A percentile compares a stretch with the other conserved stretches of the same genome.
Conservation (phyloP, 2,888 invertebrate species). For the Dicycla oo region DNA sequence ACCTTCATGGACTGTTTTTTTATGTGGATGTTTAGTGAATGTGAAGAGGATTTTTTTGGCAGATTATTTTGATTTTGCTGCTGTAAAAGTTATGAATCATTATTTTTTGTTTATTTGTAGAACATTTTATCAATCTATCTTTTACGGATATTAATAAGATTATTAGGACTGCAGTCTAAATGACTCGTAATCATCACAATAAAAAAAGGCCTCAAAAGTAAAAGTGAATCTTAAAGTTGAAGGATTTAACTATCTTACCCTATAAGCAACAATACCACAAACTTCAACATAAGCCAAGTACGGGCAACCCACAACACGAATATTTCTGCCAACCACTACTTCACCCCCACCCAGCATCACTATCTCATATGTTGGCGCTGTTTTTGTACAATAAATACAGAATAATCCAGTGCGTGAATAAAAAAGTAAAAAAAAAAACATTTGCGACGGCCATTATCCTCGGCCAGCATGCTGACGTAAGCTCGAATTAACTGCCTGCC, state of each 20-base stretch:
- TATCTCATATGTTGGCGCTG: constrained; percentile 30
- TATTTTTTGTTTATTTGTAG: not conserved
- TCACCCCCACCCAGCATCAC: constrained; percentile 4
- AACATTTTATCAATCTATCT: not conserved
- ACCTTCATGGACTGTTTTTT: constrained; percentile 26
- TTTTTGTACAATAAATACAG: constrained; percentile 54
- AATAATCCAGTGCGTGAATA: constrained; percentile 60
- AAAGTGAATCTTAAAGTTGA: not conserved
- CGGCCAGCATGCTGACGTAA: constrained; percentile 72
- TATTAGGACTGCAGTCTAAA: not conserved
- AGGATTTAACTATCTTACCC: not conserved
- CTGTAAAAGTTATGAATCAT: not conserved
- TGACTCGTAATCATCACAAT: not conserved
- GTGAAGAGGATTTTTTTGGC: not conserved
- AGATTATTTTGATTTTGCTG: not conserved
- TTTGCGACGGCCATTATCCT: constrained; percentile 71
- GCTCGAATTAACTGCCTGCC: constrained; percentile 72
- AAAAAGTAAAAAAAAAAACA: constrained; percentile 67
- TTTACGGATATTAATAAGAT: too few relatives aligned
- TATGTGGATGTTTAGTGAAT: constrained; percentile 13
- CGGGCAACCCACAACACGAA: not conserved
- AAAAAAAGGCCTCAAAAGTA: not conserved
- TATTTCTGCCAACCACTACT: not conserved
- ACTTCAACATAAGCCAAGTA: not conserved
- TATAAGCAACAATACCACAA: not conserved